A percentile compares a stretch with the other conserved stretches of the same genome.
Evolutionary conservation across 2,888 invertebrate species (phyloP).

Genomic region (Osmoderma eremita): DNA sequence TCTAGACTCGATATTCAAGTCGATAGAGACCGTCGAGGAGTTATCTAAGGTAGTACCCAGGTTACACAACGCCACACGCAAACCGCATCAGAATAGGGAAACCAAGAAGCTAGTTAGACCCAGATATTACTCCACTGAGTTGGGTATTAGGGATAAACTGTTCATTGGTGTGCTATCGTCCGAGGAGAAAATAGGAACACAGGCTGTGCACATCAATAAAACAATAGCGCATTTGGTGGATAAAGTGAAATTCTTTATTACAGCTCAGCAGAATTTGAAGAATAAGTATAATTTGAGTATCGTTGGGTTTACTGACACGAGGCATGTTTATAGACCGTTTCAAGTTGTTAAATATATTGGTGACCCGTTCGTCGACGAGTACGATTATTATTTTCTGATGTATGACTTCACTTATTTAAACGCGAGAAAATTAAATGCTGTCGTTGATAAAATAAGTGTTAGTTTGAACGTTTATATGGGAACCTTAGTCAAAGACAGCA

Average conservation of each 20-base stretch:
- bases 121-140: constrained; percentile 93
- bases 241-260: constrained; percentile 72
- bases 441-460: constrained; percentile 83
- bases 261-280: constrained; percentile 61
- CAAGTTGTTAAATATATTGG: constrained; percentile 90
- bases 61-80: constrained; percentile 36
- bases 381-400: constrained; percentile 91
- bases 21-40: constrained; percentile 22
- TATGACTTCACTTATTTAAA: constrained; percentile 88
- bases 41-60: constrained; percentile 12
- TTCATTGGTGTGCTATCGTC: constrained; percentile 88
- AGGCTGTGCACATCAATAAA: constrained; percentile 86
- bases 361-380: constrained; percentile 88
- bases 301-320: constrained; percentile 87
- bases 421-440: constrained; percentile 75
- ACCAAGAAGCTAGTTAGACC: constrained; percentile 76
- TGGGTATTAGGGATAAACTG: constrained; percentile 90
- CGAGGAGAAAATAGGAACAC: constrained; percentile 75
- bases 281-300: constrained; percentile 65
- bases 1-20: constrained; percentile 24
- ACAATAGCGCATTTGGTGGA: constrained; percentile 87
- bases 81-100: constrained; percentile 24
- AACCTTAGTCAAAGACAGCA: constrained; percentile 69
- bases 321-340: constrained; percentile 80
- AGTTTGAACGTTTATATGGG: constrained; percentile 89